Base-by-base conservation (phyloP, 2,888 invertebrate species). In the Agriopis marginaria region DNA sequence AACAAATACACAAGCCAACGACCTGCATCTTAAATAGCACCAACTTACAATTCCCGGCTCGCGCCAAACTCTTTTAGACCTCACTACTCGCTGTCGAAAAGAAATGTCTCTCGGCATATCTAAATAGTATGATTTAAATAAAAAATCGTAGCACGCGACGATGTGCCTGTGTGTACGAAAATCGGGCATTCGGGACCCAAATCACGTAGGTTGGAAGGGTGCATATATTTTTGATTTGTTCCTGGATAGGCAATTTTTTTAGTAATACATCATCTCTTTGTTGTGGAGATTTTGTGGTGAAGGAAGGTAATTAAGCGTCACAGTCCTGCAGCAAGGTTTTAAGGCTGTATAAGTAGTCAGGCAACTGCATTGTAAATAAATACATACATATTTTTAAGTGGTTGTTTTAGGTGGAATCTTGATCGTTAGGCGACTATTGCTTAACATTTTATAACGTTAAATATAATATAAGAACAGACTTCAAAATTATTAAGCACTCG, bases 201-300 rank as follows among this genome's bases (percentile, higher is more conserved):
- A 86, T 89, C 94, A 94, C 94, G 94, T 94, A 89, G 83, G 78
- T 72, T 76, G 83, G 88, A 90, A 93, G 94, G 94, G 94, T 94
- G 94, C 93, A 94, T 94, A 93, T 93, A 92, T 94, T 94, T 93
- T 92, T 93, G 92, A 93, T 92, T 93, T 93, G 91, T 93, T 89
- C 89, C 90, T 88, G 86, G 85, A 85, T 85, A 88, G 87, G 89
- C 90, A 88, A 89, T 87, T 90, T 91, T 89, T 89, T 89, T 85
- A 78, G 79, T 85, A 86, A 83, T 87, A 86, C 86, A 85, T 86
- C 84, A 82, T 83, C 81, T 79, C 82, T 83, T 82, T 81, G 82
- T 84, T 82, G 82, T 81, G 63, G 79, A 74, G 72, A 73, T 71
- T 75, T 71, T 55, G 62, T 53, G 53, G 72, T 64, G 58, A 66